phyloP scores from a whole-genome alignment of 2,113 vertebrate genomes.

The Gallinago jamesoni region DNA sequence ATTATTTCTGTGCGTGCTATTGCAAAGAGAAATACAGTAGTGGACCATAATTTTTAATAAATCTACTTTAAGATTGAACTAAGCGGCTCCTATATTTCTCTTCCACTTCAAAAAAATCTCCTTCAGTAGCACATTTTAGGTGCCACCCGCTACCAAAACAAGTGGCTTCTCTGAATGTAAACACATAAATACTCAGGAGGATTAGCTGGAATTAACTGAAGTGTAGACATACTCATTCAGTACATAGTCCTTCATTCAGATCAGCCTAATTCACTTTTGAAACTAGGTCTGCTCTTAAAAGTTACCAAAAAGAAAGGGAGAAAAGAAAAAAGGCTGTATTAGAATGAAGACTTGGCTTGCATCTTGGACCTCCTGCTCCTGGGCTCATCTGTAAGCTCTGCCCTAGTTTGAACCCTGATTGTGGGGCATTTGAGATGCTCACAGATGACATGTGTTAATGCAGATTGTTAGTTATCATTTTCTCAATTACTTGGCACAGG shows the following conservation, averaged over 20 bases:
- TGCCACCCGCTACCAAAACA: background rate
- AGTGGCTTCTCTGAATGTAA: background rate
- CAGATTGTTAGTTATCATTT: background rate
- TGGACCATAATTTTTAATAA: background rate
- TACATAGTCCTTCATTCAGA: background rate
- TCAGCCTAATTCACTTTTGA: background rate
- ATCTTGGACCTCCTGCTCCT: fast-evolving
- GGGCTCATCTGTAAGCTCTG: background rate
- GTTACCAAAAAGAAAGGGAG: background rate
- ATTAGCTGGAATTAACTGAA: background rate
- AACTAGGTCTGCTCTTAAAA: background rate
- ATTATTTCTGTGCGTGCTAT: background rate
- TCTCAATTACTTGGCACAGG: background rate
- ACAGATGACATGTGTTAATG: background rate
- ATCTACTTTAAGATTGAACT: background rate
- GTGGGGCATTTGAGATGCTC: background rate
- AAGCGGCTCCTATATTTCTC: background rate
- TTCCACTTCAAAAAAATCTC: background rate
- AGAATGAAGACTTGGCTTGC: background rate
- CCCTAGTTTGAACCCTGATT: background rate
- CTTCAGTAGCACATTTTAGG: background rate
- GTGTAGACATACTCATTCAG: background rate
- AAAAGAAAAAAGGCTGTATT: background rate
- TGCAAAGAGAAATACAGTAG: background rate
- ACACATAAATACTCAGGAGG: background rate